Conservation (phyloP, 2,113 vertebrate genomes). For the Laticauda colubrina region DNA sequence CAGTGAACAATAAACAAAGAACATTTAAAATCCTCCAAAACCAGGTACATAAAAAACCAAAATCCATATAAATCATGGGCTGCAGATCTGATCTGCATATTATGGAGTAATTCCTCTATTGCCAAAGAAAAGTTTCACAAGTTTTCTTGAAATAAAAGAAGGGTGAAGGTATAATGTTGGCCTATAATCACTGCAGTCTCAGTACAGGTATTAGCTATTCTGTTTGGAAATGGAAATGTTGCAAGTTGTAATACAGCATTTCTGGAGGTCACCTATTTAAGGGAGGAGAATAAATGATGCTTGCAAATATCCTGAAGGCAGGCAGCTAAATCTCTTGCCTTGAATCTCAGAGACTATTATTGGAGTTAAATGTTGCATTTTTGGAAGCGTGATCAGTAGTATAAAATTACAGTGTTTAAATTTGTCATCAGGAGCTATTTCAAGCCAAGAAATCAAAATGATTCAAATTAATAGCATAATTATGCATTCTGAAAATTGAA, state of each 20-base stretch:
- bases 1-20: not conserved
- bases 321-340: not conserved
- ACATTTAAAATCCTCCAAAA: not conserved
- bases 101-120: not conserved
- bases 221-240: not conserved
- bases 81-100: not conserved
- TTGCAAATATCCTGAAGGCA: not conserved
- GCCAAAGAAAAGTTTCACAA: not conserved
- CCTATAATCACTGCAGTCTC: not conserved
- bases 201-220: not conserved
- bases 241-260: not conserved
- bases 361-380: not conserved
- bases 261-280: not conserved
- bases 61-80: not conserved
- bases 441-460: not conserved
- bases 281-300: not conserved
- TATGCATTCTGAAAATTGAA: not conserved
- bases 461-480: not conserved
- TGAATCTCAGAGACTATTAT: not conserved
- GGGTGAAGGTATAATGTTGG: not conserved
- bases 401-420: not conserved
- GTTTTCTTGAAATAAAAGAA: not conserved
- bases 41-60: not conserved
- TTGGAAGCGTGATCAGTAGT: not conserved
- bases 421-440: not conserved